Evolutionary conservation across 2,888 invertebrate genomes (phyloP), one percentile per base, ranked within the genome.

Genomic region (Labia minor): DNA sequence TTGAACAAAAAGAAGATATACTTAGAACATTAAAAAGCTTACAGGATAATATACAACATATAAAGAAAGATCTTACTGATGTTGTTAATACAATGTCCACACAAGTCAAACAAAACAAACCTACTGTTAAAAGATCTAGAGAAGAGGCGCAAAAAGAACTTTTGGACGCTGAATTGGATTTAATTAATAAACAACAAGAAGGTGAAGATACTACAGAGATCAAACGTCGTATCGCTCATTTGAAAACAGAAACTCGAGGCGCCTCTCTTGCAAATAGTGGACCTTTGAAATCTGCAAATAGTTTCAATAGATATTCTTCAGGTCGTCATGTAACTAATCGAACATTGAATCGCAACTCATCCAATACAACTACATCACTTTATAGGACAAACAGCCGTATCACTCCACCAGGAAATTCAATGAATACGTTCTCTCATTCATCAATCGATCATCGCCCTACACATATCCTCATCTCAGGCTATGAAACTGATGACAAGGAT

Each of bases 401-500:
- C 65, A 72, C 77, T 63, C 11, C 67, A 72, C 74, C 72, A 21
- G 49, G 49, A 49, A 16, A 2, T 3, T 2, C 49, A 16, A 4
- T 3, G 66, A 68, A 1, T 77, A 69, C 70, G 66, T 76, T 78
- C 70, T 80, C 81, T 64, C 82, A 82, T 69, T 84, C 86, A 66
- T 83, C 89, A 11, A 86, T 92, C 49, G 95, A 96, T 80, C 89
- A 94, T 72, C 80, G 95, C 67, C 93, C 95, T 1, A 88, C 90
- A 1, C 87, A 91, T 69, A 81, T 96, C 67, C 83, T 92, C 69
- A 87, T 96, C 64, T 90, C 91, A 3, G 95, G 95, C 16, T 95
- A 94, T 78, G 88, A 89, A 73, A 82, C 84, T 11, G 91, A 92
- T 70, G 94, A 94, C 72, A 84, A 90, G 71, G 88, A 89, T 21